Conservation (phyloP, 2,888 invertebrate genomes). For the Cybosia mesomella region DNA sequence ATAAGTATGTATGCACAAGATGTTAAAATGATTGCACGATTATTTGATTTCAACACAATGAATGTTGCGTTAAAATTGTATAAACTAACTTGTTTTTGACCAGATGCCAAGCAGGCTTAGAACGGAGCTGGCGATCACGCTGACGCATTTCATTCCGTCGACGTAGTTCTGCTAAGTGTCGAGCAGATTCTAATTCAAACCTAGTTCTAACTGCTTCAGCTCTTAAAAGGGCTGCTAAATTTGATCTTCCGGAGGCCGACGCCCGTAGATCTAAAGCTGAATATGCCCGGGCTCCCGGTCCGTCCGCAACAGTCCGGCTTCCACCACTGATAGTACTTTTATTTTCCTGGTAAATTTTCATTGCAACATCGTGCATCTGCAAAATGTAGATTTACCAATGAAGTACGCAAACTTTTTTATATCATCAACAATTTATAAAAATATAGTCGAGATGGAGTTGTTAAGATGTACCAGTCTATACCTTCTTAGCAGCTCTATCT, state of each 20-base stretch:
- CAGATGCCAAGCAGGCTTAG: constrained; percentile 90
- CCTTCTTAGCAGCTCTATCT: constrained; percentile 79
- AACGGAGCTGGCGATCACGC: constrained; percentile 87
- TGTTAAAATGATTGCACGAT: background rate
- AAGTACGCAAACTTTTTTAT: background rate
- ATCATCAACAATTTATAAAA: no score
- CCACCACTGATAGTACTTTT: constrained; percentile 67
- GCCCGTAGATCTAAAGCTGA: constrained; percentile 79
- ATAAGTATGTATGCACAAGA: no score
- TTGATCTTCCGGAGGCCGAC: constrained; percentile 82
- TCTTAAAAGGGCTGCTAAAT: constrained; percentile 89
- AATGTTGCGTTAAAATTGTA: background rate
- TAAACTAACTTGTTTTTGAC: constrained; percentile 86
- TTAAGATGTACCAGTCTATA: constrained; percentile 35
- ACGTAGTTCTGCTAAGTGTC: constrained; percentile 87
- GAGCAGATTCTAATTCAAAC: constrained; percentile 88
- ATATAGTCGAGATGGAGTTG: background rate
- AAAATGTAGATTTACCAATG: constrained; percentile 33
- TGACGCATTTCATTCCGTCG: constrained; percentile 86
- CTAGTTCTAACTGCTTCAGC: constrained; percentile 88
- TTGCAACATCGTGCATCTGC: constrained; percentile 77
- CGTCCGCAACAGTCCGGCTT: constrained; percentile 56
- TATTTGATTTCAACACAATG: background rate
- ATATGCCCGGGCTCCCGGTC: constrained; percentile 75
- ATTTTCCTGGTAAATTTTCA: constrained; percentile 74